Evolutionary conservation across 2,888 invertebrate species (phyloP).

Genomic region (Cinara cedri): DNA sequence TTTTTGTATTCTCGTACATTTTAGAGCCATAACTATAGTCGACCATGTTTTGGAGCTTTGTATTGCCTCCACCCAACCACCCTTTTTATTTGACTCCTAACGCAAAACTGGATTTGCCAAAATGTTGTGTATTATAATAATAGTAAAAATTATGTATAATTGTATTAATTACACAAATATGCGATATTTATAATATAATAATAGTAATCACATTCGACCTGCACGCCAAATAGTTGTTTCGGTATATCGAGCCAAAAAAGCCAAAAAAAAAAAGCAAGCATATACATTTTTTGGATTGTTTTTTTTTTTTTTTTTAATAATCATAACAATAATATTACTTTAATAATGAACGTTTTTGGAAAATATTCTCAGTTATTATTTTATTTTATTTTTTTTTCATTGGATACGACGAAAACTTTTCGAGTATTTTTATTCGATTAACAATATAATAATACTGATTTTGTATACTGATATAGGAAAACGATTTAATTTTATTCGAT

Average conservation of each 20-base stretch:
- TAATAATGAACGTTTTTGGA: background rate
- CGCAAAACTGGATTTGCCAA: no score
- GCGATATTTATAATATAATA: background rate
- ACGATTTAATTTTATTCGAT: constrained; percentile 21
- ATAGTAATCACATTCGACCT: background rate
- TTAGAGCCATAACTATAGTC: no score
- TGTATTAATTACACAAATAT: background rate
- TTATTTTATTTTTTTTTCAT: background rate
- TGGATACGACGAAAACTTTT: constrained; percentile 11
- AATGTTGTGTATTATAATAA: no score
- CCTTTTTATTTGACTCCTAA: no score
- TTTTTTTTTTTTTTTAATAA: constrained; percentile 6
- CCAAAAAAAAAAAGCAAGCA: background rate
- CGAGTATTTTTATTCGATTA: constrained; percentile 19
- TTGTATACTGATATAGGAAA: constrained; percentile 11
- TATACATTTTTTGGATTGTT: background rate
- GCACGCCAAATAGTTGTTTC: constrained; percentile 9
- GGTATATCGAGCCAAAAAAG: background rate
- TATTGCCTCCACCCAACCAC: no score
- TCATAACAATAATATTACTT: no score
- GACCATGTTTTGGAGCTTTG: no score
- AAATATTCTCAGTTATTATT: constrained; percentile 32
- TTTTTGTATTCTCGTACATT: no score
- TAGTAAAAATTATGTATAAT: background rate
- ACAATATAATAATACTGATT: constrained; percentile 16